A percentile compares a stretch with the other conserved stretches of the same genome.
Evolutionary conservation across 2,888 invertebrate genomes (phyloP).

Genomic region (Pristionchus fissidentatus): DNA sequence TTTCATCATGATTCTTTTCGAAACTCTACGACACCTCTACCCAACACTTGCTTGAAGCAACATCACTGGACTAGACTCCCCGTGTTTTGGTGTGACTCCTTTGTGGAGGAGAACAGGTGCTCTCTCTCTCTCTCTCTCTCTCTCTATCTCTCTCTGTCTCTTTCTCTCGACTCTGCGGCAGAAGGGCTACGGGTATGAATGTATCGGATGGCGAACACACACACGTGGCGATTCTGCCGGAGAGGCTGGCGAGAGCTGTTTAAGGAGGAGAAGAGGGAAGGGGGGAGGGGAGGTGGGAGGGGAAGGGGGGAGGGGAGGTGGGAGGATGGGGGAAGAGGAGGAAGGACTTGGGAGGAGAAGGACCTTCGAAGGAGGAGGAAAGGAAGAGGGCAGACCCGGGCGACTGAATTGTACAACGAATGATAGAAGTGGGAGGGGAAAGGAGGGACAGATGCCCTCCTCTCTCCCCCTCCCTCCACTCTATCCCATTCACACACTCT

Average conservation of each 20-base stretch:
- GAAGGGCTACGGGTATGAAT: slow-evolving; percentile 44
- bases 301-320: neutral
- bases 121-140: no score
- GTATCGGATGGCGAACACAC: neutral
- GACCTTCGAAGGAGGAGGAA: neutral
- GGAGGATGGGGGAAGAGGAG: neutral
- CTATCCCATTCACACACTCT: no score
- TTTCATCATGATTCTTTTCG: neutral
- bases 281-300: neutral
- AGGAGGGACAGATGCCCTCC: slow-evolving; percentile 21
- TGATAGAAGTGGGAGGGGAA: slow-evolving; percentile 8
- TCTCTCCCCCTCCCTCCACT: neutral
- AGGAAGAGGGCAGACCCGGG: neutral
- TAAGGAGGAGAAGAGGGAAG: neutral
- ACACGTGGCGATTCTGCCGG: slow-evolving; percentile 9
- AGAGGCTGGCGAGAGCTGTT: neutral
- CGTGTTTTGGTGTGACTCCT: no score
- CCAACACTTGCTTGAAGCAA: neutral
- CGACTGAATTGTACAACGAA: slow-evolving; percentile 39
- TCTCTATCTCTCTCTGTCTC: no score
- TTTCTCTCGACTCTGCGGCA: slow-evolving; percentile 28
- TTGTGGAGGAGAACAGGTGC: neutral
- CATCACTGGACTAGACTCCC: no score
- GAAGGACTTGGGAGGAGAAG: neutral
- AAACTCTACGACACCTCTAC: neutral